Evolutionary conservation across 2,888 invertebrate genomes (phyloP).

Genomic region (Drosophila engyochracea): DNA sequence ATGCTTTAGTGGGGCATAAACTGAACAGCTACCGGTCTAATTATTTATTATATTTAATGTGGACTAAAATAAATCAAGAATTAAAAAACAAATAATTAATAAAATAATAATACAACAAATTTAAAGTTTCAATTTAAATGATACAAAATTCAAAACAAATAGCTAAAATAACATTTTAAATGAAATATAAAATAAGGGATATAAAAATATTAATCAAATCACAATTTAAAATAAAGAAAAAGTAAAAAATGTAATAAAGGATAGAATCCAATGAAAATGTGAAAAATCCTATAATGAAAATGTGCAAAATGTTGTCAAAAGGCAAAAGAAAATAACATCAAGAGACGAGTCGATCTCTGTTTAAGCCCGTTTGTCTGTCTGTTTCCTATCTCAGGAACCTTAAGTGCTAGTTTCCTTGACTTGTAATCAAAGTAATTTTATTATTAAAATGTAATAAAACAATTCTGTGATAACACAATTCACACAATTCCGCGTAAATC

Average conservation of each 20-base stretch:
- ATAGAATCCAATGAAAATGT: neutral
- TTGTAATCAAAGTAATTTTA: neutral
- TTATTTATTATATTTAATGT: neutral
- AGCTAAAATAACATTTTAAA: neutral
- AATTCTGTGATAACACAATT: neutral
- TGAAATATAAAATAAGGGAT: fast-evolving
- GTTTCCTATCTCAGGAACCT: too few species aligned
- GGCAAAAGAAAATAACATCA: neutral
- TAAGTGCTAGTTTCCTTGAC: neutral
- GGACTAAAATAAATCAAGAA: neutral
- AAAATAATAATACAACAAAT: neutral
- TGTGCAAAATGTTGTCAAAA: neutral
- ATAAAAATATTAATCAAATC: neutral
- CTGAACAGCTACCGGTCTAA: neutral
- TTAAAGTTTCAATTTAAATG: neutral
- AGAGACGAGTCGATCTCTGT: neutral
- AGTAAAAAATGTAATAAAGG: neutral
- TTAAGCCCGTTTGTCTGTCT: neutral
- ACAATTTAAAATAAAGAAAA: neutral
- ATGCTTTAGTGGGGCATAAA: neutral
- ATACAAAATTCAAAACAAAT: neutral
- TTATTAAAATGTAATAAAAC: neutral
- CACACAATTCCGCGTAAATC: neutral
- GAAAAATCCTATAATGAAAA: neutral
- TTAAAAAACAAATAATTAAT: neutral